A percentile compares a stretch with the other conserved stretches of the same genome.
Evolutionary conservation across 30 jellyfish, hydroid and myxozoan genomes (phyloP).

Genomic region (Pelagia noctiluca): DNA sequence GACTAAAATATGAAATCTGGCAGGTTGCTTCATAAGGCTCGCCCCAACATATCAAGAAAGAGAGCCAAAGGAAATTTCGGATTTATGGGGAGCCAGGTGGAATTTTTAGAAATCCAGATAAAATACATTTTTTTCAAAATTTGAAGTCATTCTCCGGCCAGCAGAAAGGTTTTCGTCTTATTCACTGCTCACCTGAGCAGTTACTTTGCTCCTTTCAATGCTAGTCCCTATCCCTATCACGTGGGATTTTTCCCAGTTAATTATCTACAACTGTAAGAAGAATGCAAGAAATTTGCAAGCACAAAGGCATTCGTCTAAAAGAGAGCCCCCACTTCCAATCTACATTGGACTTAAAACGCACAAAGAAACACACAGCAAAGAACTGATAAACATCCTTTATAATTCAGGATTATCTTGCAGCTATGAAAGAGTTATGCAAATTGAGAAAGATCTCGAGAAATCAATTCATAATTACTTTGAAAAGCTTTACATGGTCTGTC

Average conservation of each 20-base stretch:
- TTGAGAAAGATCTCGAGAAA: neutral
- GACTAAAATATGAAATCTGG: neutral
- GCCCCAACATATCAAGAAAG: neutral
- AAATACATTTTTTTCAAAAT: neutral
- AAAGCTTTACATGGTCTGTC: slow-evolving; percentile 2
- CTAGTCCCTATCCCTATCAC: too few species aligned
- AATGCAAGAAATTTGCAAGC: neutral
- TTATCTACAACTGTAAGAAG: neutral
- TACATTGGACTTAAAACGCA: slow-evolving; percentile 3
- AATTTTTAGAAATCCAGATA: neutral
- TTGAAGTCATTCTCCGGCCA: neutral
- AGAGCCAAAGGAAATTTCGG: neutral
- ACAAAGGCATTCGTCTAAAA: neutral
- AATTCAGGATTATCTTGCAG: neutral
- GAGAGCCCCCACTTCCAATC: neutral
- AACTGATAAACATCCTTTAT: neutral
- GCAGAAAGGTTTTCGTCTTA: neutral
- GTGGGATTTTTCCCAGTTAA: slow-evolving; percentile 11
- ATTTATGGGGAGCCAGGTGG: neutral
- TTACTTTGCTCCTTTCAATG: neutral
- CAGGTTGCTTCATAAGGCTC: neutral
- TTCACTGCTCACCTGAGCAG: neutral
- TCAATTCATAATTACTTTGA: neutral
- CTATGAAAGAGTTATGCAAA: neutral
- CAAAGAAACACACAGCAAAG: neutral